A percentile compares a stretch with the other conserved stretches of the same genome.
Evolutionary conservation across 1,140 invertebrate species (phyloP).

Genomic region (Magallana ariakensis): DNA sequence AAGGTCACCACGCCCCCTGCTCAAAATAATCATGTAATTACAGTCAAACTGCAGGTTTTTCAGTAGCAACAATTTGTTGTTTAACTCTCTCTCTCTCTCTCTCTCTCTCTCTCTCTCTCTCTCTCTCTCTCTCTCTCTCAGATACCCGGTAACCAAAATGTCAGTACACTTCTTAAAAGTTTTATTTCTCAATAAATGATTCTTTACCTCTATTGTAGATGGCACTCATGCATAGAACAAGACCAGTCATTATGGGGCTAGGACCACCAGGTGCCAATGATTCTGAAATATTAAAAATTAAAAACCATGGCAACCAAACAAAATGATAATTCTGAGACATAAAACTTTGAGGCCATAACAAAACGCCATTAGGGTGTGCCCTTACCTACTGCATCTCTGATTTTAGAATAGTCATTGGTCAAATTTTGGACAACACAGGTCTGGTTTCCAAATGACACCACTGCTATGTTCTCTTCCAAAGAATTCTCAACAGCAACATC

Average conservation of each 20-base stretch:
- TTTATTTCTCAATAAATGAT: too few relatives aligned
- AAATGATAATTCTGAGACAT: too few relatives aligned
- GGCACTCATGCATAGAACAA: conserved; percentile 56
- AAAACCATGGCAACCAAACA: too few relatives aligned
- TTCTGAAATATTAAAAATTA: conserved; percentile 42
- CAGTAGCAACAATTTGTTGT: not conserved
- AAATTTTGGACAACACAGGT: conserved; percentile 58
- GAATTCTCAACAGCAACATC: conserved; percentile 52
- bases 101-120: too few relatives aligned
- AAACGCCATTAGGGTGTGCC: not conserved
- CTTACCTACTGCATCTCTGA: conserved; percentile 61
- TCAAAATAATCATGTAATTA: not conserved
- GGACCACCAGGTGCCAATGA: conserved; percentile 45
- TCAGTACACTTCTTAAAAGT: too few relatives aligned
- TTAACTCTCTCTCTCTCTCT: too few relatives aligned
- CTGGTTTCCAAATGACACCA: conserved; percentile 62
- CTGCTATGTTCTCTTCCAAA: conserved; percentile 65
- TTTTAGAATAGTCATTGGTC: conserved; percentile 63
- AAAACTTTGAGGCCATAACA: too few relatives aligned
- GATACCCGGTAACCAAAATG: too few relatives aligned
- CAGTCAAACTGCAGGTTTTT: not conserved
- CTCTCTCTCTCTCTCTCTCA: too few relatives aligned
- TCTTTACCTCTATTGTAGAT: conserved; percentile 56
- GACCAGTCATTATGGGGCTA: conserved; percentile 58
- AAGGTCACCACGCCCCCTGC: conserved; percentile 54